Percentiles rank a stretch among this genome's conserved stretches.
phyloP scores from a whole-genome alignment of 37 sponge, comb jelly and placozoan genomes.

The Hormiphora californensis region DNA sequence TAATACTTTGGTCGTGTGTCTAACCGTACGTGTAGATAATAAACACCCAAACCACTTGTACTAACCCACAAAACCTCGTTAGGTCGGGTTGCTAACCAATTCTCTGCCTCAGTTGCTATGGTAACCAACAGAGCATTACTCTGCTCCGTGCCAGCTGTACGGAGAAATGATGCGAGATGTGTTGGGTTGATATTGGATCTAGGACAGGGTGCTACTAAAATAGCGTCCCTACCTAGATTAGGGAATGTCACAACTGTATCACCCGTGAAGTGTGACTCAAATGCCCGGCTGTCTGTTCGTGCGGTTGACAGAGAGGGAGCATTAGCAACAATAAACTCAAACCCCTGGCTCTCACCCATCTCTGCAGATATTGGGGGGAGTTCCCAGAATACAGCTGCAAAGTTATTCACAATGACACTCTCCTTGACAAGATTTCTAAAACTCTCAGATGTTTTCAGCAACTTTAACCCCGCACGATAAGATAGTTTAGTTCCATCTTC shows the following conservation, averaged over 20 bases:
- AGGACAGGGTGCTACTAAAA: conserved; percentile 1
- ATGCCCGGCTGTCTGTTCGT: neutral
- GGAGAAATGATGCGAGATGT: conserved; percentile 13
- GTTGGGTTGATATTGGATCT: neutral
- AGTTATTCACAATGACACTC: neutral
- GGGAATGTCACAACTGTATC: neutral
- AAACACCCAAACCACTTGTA: conserved; percentile 41
- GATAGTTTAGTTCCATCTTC: neutral
- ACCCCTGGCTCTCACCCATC: neutral
- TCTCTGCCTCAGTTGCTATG: neutral
- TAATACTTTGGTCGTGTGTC: conserved; percentile 39
- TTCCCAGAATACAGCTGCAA: conserved; percentile 34
- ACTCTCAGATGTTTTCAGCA: neutral
- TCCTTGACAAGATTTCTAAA: neutral
- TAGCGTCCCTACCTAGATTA: conserved; percentile 22
- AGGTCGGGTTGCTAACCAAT: neutral
- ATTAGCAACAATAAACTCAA: conserved; percentile 9
- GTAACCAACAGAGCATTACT: neutral
- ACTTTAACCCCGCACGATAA: neutral
- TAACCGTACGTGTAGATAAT: conserved; percentile 2
- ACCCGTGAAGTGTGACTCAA: neutral
- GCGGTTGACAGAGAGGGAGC: neutral
- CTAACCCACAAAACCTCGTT: neutral
- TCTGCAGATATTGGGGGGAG: neutral
- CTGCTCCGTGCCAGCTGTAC: neutral